Evolutionary conservation across 2,888 invertebrate species (phyloP), one percentile per base, ranked within the genome.

Genomic region (Xanthia icteritia): DNA sequence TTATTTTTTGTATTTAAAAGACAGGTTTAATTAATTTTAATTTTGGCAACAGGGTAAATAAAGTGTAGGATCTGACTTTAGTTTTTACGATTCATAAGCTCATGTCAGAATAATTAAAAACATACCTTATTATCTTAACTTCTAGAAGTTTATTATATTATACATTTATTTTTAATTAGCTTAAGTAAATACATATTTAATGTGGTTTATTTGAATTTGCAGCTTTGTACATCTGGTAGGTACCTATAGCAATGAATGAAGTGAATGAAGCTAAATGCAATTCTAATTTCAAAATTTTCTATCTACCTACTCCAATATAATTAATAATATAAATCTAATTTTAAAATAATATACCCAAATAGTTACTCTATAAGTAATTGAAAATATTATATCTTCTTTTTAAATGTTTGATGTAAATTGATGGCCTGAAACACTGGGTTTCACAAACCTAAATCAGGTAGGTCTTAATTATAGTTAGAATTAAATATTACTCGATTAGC

Each of bases 1-100:
- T 64, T 58, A 65, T 36, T 67, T 5, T 36, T 39, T n/a, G 42
- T 72, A 56, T 51, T 51, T 20, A 66, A 66, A 27, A 39, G 15
- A 27, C 68, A 31, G 58, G 42, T 73, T 82, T 8, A 64, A 77
- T 81, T 81, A 61, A 51, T 54, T 73, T 70, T 54, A 45, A 54
- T 69, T 39, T 61, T 51, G 27, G 45, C 63, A 61, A 48, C 70
- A 17, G 48, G 6, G 23, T 27, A 2, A 54, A 42, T 27, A 2
- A 54, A 42, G 17, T 60, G 31, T 63, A 3, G 9, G 9, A 68
- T 27, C n/a, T 9, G 17, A 70, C 5, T 78, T 51, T 45, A 45
- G 2, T 54, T 67, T 31, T 80, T 60, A 54, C 58, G 83, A 45
- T 64, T 36, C 36, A 11, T 64, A 58, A 36, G 42, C 56, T 51